Conservation (phyloP, 2,113 vertebrate genomes). For the Lathamus discolor region DNA sequence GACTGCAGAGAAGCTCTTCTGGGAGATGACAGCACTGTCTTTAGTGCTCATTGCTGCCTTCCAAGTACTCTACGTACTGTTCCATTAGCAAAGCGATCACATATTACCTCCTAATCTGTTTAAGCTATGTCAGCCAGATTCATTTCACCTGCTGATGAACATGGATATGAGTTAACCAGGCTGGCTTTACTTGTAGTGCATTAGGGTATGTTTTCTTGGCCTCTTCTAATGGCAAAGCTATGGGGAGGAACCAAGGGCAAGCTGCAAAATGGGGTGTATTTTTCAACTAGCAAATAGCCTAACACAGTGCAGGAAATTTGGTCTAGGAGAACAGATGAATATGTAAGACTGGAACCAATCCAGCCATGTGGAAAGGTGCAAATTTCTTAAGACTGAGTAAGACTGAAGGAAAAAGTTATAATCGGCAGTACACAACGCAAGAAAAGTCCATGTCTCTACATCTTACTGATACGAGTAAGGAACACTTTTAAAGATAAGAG, state of each 20-base stretch:
- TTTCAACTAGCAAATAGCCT: not conserved
- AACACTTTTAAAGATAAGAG: not conserved
- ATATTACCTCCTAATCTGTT: not conserved
- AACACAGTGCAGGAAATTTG: not conserved
- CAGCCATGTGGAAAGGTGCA: not conserved
- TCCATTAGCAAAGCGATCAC: not conserved
- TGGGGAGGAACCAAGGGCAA: not conserved
- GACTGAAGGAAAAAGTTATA: not conserved
- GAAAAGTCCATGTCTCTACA: not conserved
- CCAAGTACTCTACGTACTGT: not conserved
- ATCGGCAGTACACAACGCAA: not conserved
- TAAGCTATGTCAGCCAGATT: slow-evolving; percentile 1
- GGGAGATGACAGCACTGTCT: not conserved
- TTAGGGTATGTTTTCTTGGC: not conserved
- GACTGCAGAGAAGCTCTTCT: not conserved
- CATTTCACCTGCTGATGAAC: slow-evolving; percentile 32
- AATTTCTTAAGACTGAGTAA: not conserved
- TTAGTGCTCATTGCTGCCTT: not conserved
- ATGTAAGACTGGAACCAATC: not conserved
- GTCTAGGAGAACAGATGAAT: not conserved
- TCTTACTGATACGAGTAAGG: not conserved
- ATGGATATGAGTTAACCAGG: slow-evolving; percentile 36
- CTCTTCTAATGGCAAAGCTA: not conserved
- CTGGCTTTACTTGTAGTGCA: slow-evolving; percentile 13
- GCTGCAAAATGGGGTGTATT: not conserved